A percentile compares a stretch with the other conserved stretches of the same genome.
Conservation (phyloP, 1,140 invertebrate genomes). For the Mylabris phalerata region DNA sequence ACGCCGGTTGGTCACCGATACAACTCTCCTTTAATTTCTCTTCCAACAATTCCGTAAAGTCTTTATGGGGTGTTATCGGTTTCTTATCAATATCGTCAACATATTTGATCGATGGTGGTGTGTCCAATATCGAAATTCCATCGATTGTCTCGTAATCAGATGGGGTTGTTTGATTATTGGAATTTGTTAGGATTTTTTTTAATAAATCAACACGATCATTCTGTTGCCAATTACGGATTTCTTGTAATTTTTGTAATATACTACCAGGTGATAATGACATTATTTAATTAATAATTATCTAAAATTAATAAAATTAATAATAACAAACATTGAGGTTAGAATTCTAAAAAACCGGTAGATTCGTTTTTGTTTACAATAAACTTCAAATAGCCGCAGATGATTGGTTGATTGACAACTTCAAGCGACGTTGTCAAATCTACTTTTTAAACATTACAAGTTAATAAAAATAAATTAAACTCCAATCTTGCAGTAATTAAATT, state of each 20-base stretch:
- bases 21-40: conserved; percentile 23
- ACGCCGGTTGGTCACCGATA: not conserved
- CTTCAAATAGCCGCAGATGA: no score
- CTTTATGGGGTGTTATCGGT: conserved; percentile 21
- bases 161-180: not conserved
- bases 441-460: no score
- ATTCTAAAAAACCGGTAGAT: no score
- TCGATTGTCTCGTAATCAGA: conserved; percentile 18
- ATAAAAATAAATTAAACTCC: no score
- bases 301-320: no score
- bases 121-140: conserved; percentile 13
- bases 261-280: conserved; percentile 3
- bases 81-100: conserved; percentile 20
- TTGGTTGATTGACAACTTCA: no score
- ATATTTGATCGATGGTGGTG: not conserved
- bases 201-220: conserved; percentile 1
- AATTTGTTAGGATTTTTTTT: not conserved
- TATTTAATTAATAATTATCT: not conserved
- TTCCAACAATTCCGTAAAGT: conserved; percentile 25
- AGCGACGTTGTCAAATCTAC: no score
- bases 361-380: no score
- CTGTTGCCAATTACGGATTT: conserved; percentile 3
- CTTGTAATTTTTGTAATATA: not conserved
- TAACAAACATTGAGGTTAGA: no score
- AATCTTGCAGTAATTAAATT: no score